Conservation (phyloP, 2,888 invertebrate species). For the Caenorhabditis angaria region DNA sequence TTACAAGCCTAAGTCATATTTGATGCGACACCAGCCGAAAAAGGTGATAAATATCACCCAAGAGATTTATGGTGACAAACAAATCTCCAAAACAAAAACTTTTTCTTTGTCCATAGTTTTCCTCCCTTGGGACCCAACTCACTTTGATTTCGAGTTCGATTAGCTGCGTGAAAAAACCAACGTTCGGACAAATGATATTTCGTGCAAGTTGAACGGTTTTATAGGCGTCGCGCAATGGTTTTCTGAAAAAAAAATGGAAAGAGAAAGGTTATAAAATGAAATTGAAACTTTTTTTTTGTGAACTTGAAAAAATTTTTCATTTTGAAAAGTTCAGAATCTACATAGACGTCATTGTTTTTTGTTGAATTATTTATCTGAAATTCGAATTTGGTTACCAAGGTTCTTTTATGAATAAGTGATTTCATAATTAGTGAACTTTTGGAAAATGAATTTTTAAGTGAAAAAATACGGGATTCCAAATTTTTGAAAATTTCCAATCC, state of each 20-base stretch:
- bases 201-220: conserved; percentile 59
- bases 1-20: too few species aligned
- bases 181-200: conserved; percentile 64
- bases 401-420: too few species aligned
- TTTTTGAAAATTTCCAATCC: too few species aligned
- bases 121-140: too few species aligned
- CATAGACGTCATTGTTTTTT: not conserved
- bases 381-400: not conserved
- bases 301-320: not conserved
- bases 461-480: too few species aligned
- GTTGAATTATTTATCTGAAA: not conserved
- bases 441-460: too few species aligned
- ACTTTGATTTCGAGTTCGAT: conserved; percentile 62
- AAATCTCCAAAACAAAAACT: too few species aligned
- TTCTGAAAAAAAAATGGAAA: conserved; percentile 31
- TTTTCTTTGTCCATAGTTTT: too few species aligned
- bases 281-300: not conserved
- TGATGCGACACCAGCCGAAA: too few species aligned
- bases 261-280: not conserved
- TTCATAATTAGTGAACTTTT: too few species aligned
- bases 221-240: conserved; percentile 59
- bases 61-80: conserved; percentile 4
- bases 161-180: conserved; percentile 65
- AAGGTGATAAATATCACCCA: not conserved
- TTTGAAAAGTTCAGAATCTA: not conserved